Conservation (phyloP, 2,888 invertebrate genomes). For the Bombylius major region DNA sequence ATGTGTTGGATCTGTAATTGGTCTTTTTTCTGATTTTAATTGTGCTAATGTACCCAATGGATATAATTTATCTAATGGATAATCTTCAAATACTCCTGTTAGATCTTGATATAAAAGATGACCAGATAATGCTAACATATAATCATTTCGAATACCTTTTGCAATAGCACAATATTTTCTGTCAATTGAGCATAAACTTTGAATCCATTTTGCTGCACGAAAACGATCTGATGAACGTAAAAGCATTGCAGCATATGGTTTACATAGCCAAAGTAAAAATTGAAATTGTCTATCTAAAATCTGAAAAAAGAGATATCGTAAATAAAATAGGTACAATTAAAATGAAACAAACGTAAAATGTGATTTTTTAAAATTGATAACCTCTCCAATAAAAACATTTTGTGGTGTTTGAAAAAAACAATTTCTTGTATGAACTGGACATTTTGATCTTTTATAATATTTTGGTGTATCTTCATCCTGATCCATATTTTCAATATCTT, state of each 20-base stretch:
- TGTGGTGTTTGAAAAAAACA: constrained; percentile 4
- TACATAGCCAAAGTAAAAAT: constrained; percentile 36
- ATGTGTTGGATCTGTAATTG: constrained; percentile 37
- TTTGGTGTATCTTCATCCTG: neutral
- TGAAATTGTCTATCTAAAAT: constrained; percentile 39
- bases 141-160: constrained; percentile 44
- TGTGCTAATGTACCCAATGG: constrained; percentile 33
- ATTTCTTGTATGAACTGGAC: constrained; percentile 5
- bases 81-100: constrained; percentile 39
- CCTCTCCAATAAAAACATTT: constrained; percentile 1
- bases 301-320: constrained; percentile 16
- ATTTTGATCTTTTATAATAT: neutral
- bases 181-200: constrained; percentile 38
- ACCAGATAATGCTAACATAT: constrained; percentile 40
- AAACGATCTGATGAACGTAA: constrained; percentile 34
- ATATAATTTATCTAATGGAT: constrained; percentile 35
- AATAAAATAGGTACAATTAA: neutral
- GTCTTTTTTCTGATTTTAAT: constrained; percentile 30
- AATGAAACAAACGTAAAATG: neutral
- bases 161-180: constrained; percentile 35
- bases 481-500: neutral
- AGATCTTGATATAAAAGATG: constrained; percentile 29
- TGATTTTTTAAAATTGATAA: too few relatives aligned
- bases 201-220: constrained; percentile 39
- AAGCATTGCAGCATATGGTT: constrained; percentile 38